Base-by-base conservation (phyloP, 2,888 invertebrate genomes). In the Drosophila acutilabella region DNA sequence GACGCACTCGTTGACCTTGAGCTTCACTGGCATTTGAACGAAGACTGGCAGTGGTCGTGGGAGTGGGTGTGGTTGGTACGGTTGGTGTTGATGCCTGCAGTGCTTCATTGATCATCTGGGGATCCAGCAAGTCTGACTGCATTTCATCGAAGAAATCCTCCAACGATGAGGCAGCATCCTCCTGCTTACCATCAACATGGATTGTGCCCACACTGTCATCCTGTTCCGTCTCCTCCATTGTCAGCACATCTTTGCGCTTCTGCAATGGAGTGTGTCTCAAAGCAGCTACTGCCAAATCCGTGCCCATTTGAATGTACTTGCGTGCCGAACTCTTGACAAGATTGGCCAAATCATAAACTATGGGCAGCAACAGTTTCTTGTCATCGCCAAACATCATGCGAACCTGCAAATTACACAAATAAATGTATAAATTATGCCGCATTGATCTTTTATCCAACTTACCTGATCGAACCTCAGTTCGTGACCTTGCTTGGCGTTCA, bases 331-430 rank as follows among this genome's bases (percentile, higher is more conserved):
- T 93, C 61, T 94, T 93, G 54, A 95, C 93, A 64, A 95, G 92
- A 88, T 95, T 94, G 0, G 95, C 95, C 90, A 95, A 94, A 89
- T 95, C 95, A 78, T 94, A 93, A 65, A 94, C 93, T 70, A 95
- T 94, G 10, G 95, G 95, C 60, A 95, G 90, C 92, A 94, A 93
- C 30, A 95, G 91, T 58, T 94, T 94, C 69, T 93, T 92, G 79
- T 93, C 93, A 81, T 93, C 93, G 71, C 93, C 93, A 86, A 94
- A 94, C 93, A 94, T 93, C 85, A 94, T 93, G 88, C 93, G 93
- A 77, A 94, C 94, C 94, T 95, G 41, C 11, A 26, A n/a, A 3
- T 5, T 6, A 4, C 7, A 38, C 5, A 26, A 36, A 3, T 6
- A 1, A 41, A 6, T 33, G 0, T 20, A 36, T 26, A 41, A 18